Conservation (phyloP, 2,888 invertebrate species). For the Anthrax anthrax region DNA sequence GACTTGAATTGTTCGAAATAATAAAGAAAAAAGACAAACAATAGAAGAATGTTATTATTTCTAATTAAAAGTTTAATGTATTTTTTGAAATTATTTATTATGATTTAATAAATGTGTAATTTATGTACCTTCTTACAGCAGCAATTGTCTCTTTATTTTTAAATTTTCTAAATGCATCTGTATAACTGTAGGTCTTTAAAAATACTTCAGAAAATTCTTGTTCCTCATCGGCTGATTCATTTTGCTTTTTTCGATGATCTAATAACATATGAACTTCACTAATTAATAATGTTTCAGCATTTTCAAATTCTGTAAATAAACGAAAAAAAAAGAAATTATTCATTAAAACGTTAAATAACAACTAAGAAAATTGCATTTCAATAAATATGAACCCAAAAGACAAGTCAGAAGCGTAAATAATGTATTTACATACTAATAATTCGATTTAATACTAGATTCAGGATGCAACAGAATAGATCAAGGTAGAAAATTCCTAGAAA, state of each 20-base stretch:
- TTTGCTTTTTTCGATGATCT: slow-evolving; percentile 93
- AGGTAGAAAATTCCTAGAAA: no score
- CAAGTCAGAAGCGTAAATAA: no score
- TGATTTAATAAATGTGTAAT: no score
- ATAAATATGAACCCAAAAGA: no score
- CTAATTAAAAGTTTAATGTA: neutral
- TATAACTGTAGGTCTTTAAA: slow-evolving; percentile 93
- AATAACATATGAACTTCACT: slow-evolving; percentile 93
- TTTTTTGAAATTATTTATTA: no score
- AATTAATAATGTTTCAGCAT: slow-evolving; percentile 91
- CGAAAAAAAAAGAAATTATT: slow-evolving; percentile 3
- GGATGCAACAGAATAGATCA: no score
- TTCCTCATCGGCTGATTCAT: slow-evolving; percentile 95
- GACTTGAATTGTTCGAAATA: slow-evolving; percentile 40
- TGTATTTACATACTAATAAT: no score
- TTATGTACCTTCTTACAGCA: slow-evolving; percentile 89
- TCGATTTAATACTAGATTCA: no score
- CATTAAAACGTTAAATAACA: no score
- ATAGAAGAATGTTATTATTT: neutral
- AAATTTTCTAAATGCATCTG: slow-evolving; percentile 90
- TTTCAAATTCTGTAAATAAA: slow-evolving; percentile 76
- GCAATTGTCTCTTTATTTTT: slow-evolving; percentile 97
- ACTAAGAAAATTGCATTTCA: no score
- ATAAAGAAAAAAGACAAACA: slow-evolving; percentile 1
- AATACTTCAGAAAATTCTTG: slow-evolving; percentile 98